Evolutionary conservation across 2,888 invertebrate species (phyloP), one percentile per base, ranked within the genome.

Genomic region (Chironomus tentans): DNA sequence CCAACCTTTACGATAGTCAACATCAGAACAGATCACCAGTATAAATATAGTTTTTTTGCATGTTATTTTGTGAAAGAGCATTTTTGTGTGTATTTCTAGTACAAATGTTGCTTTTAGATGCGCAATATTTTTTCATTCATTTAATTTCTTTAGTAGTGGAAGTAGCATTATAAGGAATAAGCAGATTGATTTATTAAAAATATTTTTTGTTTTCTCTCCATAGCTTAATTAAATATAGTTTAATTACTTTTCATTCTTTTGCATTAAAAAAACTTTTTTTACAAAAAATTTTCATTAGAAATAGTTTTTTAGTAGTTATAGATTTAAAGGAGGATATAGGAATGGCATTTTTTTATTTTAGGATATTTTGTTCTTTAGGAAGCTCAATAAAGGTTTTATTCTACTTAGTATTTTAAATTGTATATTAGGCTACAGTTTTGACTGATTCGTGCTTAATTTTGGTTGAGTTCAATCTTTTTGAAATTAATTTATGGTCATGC

Each of bases 121-220:
- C 56, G 12, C 2, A 6, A 6, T 56, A 6, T 15, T 15, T n/a
- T 56, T 18, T 46, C 61, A 62, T 62, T 72, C 72, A 21, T 61
- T 62, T 72, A 62, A 47, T 71, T 61, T 72, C 61, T 72, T 70
- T 72, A 72, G 72, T 71, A 72, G 72, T 50, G 61, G 71, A 46
- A 71, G 72, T 38, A 28, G 72, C 72, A 72, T 50, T n/a, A n/a
- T n/a, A n/a, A 72, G 50, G 62, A 72, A 61, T 72, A 50, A 72
- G 50, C 72, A 72, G 46, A 28, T 28, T 68, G 10, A 28, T 68
- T 68, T 68, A 24, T 38, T 38, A 38, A 38, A 38, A 38, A 38
- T 28, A 38, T 38, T 10, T 10, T 10, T 38, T 38, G 7, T 38
- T 38, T 38, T 38, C 38, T 38, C 38, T 38, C 10, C 38, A 38